Percentiles rank a stretch among this genome's conserved stretches.
phyloP scores from a whole-genome alignment of 30 jellyfish, hydroid and myxozoan species.

The Pseudorhiza aurosa region DNA sequence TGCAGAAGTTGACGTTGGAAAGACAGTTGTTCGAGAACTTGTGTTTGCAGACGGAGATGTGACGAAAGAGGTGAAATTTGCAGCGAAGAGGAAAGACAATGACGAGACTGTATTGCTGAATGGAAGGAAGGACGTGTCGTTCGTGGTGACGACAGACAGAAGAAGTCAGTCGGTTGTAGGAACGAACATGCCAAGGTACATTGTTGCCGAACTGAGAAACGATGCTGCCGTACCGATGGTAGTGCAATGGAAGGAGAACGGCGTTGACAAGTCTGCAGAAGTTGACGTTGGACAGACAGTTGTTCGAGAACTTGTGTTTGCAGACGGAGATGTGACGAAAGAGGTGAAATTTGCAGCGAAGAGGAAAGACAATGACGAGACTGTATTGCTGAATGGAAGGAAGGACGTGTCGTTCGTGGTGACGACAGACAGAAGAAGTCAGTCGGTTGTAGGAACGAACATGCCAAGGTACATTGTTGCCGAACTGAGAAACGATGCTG shows the following conservation, averaged over 20 bases:
- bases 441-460: background rate
- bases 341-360: background rate
- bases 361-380: background rate
- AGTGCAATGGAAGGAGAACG: background rate
- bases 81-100: background rate
- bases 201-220: background rate
- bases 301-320: background rate
- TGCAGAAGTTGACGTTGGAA: background rate
- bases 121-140: background rate
- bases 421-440: background rate
- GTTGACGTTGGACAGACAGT: background rate
- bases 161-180: background rate
- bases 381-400: background rate
- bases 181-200: background rate
- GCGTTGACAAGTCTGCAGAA: background rate
- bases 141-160: background rate
- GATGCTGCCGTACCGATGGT: background rate
- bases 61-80: background rate
- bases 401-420: background rate
- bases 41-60: background rate
- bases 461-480: background rate
- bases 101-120: background rate
- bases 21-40: background rate
- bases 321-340: background rate
- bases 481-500: slow-evolving; percentile 6